Base-by-base conservation (phyloP, 2,797 vertebrate species). In the Oryzias sinensis region DNA sequence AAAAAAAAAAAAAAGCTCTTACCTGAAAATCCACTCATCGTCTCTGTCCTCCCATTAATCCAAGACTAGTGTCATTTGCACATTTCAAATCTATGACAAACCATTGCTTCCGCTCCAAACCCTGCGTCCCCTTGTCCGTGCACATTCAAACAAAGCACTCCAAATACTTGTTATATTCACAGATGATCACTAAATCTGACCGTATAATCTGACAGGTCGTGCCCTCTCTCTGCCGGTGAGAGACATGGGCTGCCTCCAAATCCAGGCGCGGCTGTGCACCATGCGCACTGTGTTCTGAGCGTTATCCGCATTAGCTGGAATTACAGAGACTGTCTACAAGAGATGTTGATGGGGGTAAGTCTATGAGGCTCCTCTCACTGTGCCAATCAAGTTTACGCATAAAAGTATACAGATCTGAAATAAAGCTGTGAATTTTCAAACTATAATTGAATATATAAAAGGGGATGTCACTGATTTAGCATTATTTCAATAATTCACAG, bases 241-340 rank as follows among this genome's bases (percentile, higher is more conserved):
- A 17, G 62, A 74, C 68, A 50, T 55, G 20, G 55, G 61, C 70
- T 71, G 25, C 65, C 73, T 72, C 58, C 76, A 85, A 85, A 88
- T 82, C 76, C 83, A 70, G 56, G 73, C 45, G 64, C 72, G 70
- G 74, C 61, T 2, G 65, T 53, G 29, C 68, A 16, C 43, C 42
- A 44, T 62, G 77, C 68, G 62, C 83, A 78, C 49, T 15, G 74
- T 70, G 74, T 80, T 80, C 82, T 69, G 72, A 61, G 62, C 71
- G 55, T 93, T 86, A 93, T 93, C 91, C 91, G 89, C 79, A 89
- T 93, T 93, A 93, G 74, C 63, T 59, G 88, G 91, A 90, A 87
- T 92, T 92, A 92, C 84, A 68, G 40, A 3, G 78, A 46, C 65
- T 51, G 75, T 82, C 75, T 68, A n/a, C 49, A 46, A 25, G 70